Evolutionary conservation across 1,140 invertebrate species (phyloP).

Genomic region (Lamellibrachia luymesi): DNA sequence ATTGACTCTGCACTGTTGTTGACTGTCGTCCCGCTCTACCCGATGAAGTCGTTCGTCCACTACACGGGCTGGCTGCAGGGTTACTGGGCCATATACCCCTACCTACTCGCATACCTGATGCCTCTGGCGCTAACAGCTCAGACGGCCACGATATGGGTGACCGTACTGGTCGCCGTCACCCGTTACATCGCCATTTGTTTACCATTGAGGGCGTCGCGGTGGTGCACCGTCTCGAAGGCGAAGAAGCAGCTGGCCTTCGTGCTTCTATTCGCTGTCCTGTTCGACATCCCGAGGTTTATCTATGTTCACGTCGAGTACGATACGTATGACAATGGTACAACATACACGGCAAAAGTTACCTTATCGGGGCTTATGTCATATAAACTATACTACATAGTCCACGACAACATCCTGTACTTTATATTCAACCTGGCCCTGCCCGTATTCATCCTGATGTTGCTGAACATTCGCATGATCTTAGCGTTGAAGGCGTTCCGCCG

Average conservation of each 20-base stretch:
- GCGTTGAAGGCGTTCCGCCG: slow-evolving; percentile 25
- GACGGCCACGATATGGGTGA: slow-evolving; percentile 30
- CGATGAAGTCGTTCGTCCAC: slow-evolving; percentile 10
- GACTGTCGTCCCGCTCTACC: slow-evolving; percentile 20
- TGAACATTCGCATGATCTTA: slow-evolving; percentile 28
- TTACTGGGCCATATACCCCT: neutral
- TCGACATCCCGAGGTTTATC: slow-evolving; percentile 23
- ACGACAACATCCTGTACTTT: slow-evolving; percentile 27
- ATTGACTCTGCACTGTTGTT: slow-evolving; percentile 22
- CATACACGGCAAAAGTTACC: neutral
- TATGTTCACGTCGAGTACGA: neutral
- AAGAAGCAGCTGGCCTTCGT: slow-evolving; percentile 25
- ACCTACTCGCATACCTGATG: slow-evolving; percentile 14
- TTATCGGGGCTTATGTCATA: neutral
- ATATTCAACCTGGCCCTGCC: slow-evolving; percentile 29
- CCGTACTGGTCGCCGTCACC: slow-evolving; percentile 26
- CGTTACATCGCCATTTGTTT: slow-evolving; percentile 28
- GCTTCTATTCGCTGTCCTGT: slow-evolving; percentile 20
- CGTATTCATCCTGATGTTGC: slow-evolving; percentile 21
- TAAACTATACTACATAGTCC: slow-evolving; percentile 11
- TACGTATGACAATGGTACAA: neutral
- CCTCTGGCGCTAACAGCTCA: slow-evolving; percentile 17
- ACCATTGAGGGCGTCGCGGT: slow-evolving; percentile 20
- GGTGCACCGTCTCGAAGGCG: too few relatives aligned
- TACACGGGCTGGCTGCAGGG: slow-evolving; percentile 11